A percentile compares a stretch with the other conserved stretches of the same genome.
Evolutionary conservation across 2,797 vertebrate species (phyloP).

Genomic region (Fringilla coelebs): DNA sequence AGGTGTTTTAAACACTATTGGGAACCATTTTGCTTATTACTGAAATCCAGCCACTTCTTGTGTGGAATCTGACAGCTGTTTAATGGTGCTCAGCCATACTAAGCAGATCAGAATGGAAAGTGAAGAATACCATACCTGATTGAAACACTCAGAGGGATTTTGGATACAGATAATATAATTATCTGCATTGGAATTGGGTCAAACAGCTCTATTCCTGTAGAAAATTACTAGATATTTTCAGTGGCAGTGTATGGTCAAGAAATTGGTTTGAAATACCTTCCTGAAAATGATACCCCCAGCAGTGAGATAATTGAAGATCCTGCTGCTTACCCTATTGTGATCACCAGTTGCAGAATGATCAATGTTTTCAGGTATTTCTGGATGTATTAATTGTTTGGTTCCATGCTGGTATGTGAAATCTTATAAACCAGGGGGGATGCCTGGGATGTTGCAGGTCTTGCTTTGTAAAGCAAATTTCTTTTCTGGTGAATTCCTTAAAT

Average conservation of each 20-base stretch:
- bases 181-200: constrained; percentile 56
- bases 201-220: constrained; percentile 48
- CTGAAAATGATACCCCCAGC: constrained; percentile 21
- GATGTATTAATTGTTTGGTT: constrained; percentile 11
- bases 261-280: constrained; percentile 51
- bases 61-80: constrained; percentile 62
- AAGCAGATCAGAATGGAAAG: constrained; percentile 59
- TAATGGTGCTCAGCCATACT: constrained; percentile 59
- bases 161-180: constrained; percentile 61
- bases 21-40: constrained; percentile 61
- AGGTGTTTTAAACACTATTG: constrained; percentile 36
- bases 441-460: background rate
- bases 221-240: constrained; percentile 48
- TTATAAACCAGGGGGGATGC: background rate
- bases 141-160: constrained; percentile 61
- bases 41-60: constrained; percentile 43
- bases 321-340: constrained; percentile 11
- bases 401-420: background rate
- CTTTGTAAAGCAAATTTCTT: background rate
- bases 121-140: constrained; percentile 62
- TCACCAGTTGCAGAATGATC: background rate
- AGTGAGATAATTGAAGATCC: constrained; percentile 13
- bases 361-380: background rate
- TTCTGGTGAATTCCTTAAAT: background rate
- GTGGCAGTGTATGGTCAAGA: constrained; percentile 20